Evolutionary conservation across 2,797 vertebrate genomes (phyloP).

Genomic region (Myotis planiceps): DNA sequence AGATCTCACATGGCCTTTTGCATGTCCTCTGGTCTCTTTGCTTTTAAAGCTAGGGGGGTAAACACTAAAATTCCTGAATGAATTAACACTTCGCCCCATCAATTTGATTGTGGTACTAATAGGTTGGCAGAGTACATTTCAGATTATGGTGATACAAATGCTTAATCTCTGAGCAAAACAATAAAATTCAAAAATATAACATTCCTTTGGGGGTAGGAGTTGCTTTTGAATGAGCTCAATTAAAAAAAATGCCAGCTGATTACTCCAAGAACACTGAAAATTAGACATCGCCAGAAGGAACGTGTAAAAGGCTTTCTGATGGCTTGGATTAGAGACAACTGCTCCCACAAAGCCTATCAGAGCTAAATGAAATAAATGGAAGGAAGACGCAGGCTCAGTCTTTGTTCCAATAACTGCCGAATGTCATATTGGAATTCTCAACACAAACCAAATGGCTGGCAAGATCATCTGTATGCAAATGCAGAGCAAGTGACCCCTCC

Average conservation of each 20-base stretch:
- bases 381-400: constrained; percentile 14
- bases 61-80: constrained; percentile 49
- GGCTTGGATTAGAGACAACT: constrained; percentile 65
- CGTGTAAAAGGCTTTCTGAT: constrained; percentile 49
- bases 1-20: constrained; percentile 48
- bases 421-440: constrained; percentile 66
- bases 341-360: constrained; percentile 74
- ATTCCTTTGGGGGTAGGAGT: constrained; percentile 56
- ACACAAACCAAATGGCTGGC: constrained; percentile 65
- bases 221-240: constrained; percentile 70
- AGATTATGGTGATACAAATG: constrained; percentile 42
- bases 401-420: constrained; percentile 61
- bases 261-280: constrained; percentile 63
- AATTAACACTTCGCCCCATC: constrained; percentile 67
- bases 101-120: constrained; percentile 63
- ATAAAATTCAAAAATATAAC: constrained; percentile 62
- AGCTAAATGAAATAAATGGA: constrained; percentile 75
- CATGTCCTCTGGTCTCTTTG: constrained; percentile 38
- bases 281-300: constrained; percentile 70
- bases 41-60: constrained; percentile 41
- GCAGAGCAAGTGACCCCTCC: constrained; percentile 52
- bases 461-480: constrained; percentile 66
- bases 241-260: constrained; percentile 63
- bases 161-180: constrained; percentile 52
- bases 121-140: constrained; percentile 54